Percentiles rank a stretch among this genome's conserved stretches.
These are phyloP conservation scores for Otus sunia DNA, from an alignment of 2,113 vertebrate genomes.

Conservation along the genomic window DNA sequence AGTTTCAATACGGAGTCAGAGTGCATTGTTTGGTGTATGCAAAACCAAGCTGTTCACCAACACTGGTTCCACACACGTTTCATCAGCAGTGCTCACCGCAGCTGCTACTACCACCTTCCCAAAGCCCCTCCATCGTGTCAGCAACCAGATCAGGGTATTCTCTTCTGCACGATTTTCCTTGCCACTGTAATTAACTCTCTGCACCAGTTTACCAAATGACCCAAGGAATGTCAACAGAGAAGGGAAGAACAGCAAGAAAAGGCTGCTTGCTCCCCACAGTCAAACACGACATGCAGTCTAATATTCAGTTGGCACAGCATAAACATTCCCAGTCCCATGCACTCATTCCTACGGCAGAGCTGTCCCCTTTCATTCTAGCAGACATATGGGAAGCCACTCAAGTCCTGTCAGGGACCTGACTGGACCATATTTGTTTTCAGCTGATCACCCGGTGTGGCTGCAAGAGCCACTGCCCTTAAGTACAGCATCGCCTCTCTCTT, in stretches of 20 bases:
- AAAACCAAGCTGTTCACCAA: not conserved
- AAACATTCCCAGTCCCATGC: not conserved
- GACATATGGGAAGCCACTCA: not conserved
- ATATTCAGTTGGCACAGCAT: not conserved
- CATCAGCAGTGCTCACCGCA: not conserved
- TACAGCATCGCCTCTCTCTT: not conserved
- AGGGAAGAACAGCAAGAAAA: not conserved
- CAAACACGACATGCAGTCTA: not conserved
- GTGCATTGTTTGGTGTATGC: not conserved
- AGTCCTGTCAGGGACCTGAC: not conserved
- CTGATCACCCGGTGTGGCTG: not conserved
- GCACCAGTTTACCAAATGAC: not conserved
- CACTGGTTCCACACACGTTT: accelerated
- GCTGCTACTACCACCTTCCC: not conserved
- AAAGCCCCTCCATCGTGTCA: accelerated
- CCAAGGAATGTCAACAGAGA: not conserved
- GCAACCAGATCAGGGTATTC: not conserved
- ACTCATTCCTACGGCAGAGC: not conserved
- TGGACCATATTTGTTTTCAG: not conserved
- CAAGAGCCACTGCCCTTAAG: not conserved
- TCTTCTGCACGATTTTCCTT: not conserved
- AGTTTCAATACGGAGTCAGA: not conserved
- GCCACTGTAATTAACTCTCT: not conserved
- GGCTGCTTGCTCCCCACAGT: not conserved
- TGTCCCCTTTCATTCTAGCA: not conserved